phyloP scores from a whole-genome alignment of 2,797 vertebrate species.

The Echeneis naucrates region DNA sequence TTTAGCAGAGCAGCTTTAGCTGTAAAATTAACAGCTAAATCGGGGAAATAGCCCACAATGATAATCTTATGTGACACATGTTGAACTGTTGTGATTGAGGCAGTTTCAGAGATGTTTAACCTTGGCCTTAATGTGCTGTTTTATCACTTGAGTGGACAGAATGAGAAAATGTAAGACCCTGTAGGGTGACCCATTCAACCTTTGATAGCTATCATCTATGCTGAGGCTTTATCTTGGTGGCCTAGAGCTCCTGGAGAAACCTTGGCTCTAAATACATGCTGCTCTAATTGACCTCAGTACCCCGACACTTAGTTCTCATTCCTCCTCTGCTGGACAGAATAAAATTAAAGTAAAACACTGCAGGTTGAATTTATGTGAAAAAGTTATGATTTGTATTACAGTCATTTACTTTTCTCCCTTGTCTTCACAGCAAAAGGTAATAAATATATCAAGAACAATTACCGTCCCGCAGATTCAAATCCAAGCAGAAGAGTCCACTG shows the following conservation, averaged over 20 bases:
- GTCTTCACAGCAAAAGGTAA: slow-evolving; percentile 68
- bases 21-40: background rate
- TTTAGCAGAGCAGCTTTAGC: background rate
- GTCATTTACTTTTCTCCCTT: background rate
- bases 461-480: slow-evolving; percentile 53
- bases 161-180: slow-evolving; percentile 48
- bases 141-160: slow-evolving; percentile 52
- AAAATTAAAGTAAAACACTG: slow-evolving; percentile 2
- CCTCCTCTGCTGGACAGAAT: slow-evolving; percentile 42
- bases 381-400: background rate
- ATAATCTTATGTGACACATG: slow-evolving; percentile 27
- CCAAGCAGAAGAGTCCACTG: slow-evolving; percentile 22
- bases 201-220: slow-evolving; percentile 58
- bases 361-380: slow-evolving; percentile 29
- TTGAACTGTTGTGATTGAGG: slow-evolving; percentile 42
- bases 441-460: slow-evolving; percentile 57
- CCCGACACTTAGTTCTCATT: slow-evolving; percentile 45
- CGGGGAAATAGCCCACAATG: slow-evolving; percentile 2
- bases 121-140: slow-evolving; percentile 53
- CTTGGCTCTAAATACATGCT: slow-evolving; percentile 50
- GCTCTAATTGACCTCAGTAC: slow-evolving; percentile 60
- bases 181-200: slow-evolving; percentile 52
- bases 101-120: slow-evolving; percentile 52
- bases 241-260: slow-evolving; percentile 56
- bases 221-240: slow-evolving; percentile 60